A percentile compares a stretch with the other conserved stretches of the same genome.
Evolutionary conservation across 37 sponge, comb jelly and placozoan genomes (phyloP).

Genomic region (Chondrosia reniformis): DNA sequence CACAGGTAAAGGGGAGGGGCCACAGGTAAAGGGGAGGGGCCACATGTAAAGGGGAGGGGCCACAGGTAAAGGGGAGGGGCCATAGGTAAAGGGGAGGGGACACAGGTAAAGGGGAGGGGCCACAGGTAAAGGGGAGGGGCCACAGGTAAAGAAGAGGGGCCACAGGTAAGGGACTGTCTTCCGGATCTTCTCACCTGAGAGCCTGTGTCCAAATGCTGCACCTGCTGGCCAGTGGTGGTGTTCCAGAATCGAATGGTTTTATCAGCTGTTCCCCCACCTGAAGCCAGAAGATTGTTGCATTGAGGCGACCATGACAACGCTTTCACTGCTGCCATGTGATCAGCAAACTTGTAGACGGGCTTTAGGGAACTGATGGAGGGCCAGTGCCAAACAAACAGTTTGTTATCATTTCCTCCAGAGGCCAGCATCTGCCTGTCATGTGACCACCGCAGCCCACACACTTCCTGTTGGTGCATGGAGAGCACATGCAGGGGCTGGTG

Average conservation of each 20-base stretch:
- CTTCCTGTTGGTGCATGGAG: constrained; percentile 83
- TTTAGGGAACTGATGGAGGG: constrained; percentile 17
- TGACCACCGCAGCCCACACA: constrained; percentile 95
- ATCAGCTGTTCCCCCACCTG: constrained; percentile 97
- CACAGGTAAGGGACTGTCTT: too few relatives aligned
- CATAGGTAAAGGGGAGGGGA: too few relatives aligned
- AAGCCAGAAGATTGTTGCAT: constrained; percentile 77
- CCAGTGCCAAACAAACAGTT: constrained; percentile 73
- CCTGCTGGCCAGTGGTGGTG: constrained; percentile 70
- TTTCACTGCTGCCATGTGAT: constrained; percentile 94
- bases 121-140: too few relatives aligned
- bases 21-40: too few relatives aligned
- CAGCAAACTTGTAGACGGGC: constrained; percentile 68
- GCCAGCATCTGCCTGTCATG: constrained; percentile 85
- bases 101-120: too few relatives aligned
- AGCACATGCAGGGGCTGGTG: constrained; percentile 45
- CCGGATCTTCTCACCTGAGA: constrained; percentile 64
- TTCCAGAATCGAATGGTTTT: constrained; percentile 93
- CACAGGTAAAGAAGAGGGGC: too few relatives aligned
- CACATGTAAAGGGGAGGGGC: not conserved
- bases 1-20: not conserved
- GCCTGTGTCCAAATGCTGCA: constrained; percentile 78
- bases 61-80: not conserved
- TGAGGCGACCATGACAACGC: constrained; percentile 98
- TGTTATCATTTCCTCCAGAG: constrained; percentile 96